Evolutionary conservation across 2,113 vertebrate species (phyloP), one percentile per base, ranked within the genome.

Genomic region (Onychostoma macrolepis): DNA sequence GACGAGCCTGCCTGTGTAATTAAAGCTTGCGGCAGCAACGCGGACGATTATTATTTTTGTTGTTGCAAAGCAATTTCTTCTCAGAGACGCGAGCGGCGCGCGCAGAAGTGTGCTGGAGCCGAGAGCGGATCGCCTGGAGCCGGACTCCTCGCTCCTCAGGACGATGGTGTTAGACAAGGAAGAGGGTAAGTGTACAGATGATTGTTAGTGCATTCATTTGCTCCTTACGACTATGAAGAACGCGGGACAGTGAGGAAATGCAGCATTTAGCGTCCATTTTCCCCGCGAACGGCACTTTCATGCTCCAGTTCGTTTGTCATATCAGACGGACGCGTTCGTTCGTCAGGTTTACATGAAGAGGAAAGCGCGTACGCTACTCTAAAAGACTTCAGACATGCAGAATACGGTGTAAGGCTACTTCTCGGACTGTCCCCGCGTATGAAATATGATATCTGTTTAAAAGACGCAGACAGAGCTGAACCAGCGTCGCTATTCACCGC

Each of bases 131-230:
- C 96, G 94, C 95, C 96, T 94, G 94, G 95, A 94, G 95, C 94
- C 92, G 92, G 96, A 97, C 96, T 95, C 95, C 91, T 92, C 93
- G 92, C 91, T 95, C 95, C 95, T 96, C 81, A 97, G 97, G 97
- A 99, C 98, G 96, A 99, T 99, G 98, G 98, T 99, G 95, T 95
- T 99, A 95, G 98, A 99, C 96, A 99, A 99, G 97, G 98, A 99
- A 96, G 98, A 99, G 96, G 98, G 98, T 99, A 50, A 87, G 85
- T 45, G 36, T 33, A 33, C 65, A 50, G 3, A 28, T 61, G 53
- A 72, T 77, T 74, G 58, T 38, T n/a, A 43, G 85, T 21, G 50
- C 38, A 24, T 61, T 80, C 48, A 26, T 63, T 48, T 82, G 56
- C 69, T 50, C 50, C 26, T 6, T 36, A 24, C 19, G 50, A 65